Conservation (phyloP, 2,888 invertebrate genomes). For the Agriopis leucophaearia region DNA sequence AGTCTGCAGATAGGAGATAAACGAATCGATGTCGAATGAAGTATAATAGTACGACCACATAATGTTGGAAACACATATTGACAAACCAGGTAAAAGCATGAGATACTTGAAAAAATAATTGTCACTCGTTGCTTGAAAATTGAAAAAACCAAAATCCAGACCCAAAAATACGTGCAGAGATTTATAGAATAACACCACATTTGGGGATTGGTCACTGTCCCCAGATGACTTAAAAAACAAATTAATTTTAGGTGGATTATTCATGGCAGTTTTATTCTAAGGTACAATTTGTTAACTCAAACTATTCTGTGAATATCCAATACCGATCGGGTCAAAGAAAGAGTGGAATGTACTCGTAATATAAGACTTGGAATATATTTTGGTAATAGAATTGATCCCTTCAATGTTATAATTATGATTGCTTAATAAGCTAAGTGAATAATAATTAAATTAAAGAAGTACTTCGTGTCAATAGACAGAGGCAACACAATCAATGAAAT, state of each 20-base stretch:
- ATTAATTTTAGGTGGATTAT: not conserved
- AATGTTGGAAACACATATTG: not conserved
- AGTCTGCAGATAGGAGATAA: not conserved
- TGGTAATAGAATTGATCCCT: no score
- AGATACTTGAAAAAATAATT: not conserved
- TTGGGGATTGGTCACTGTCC: not conserved
- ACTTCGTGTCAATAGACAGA: no score
- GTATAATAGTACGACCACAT: not conserved
- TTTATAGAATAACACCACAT: not conserved
- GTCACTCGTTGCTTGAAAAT: not conserved
- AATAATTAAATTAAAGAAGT: no score
- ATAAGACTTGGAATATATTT: no score
- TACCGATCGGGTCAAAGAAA: no score
- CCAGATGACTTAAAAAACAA: not conserved
- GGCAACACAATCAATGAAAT: no score
- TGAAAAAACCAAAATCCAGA: not conserved
- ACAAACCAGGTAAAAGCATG: not conserved
- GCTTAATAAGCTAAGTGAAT: no score
- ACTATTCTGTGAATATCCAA: no score
- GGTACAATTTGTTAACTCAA: slow-evolving; percentile 20
- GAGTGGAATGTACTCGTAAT: no score
- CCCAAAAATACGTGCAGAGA: not conserved
- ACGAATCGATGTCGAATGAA: not conserved
- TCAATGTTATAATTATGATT: no score
- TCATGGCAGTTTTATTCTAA: not conserved